Conservation (phyloP, 2,797 vertebrate species). For the Lagorchestes hirsutus region DNA sequence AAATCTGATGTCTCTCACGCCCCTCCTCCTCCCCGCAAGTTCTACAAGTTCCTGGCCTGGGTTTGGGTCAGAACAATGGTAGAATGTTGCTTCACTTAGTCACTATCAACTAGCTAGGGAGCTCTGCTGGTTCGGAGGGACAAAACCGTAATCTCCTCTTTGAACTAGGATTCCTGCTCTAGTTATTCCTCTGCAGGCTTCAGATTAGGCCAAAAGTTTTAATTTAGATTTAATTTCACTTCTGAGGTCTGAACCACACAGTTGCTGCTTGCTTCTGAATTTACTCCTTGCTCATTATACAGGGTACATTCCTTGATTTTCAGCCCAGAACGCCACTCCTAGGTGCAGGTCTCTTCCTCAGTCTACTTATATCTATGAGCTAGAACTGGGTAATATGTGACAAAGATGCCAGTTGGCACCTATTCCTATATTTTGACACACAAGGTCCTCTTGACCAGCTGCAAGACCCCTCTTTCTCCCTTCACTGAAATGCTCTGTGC, state of each 20-base stretch:
- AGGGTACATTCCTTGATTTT: not conserved
- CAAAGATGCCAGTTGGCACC: not conserved
- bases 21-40: fast-evolving
- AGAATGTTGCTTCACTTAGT: not conserved
- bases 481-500: not conserved
- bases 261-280: not conserved
- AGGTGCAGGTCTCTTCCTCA: not conserved
- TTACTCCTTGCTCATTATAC: not conserved
- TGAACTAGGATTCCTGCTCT: not conserved
- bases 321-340: not conserved
- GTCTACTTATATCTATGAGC: not conserved
- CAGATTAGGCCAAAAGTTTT: not conserved
- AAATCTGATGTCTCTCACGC: not conserved
- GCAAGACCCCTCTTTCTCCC: not conserved
- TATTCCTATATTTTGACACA: not conserved
- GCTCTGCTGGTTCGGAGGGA: not conserved
- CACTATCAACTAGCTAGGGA: not conserved
- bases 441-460: not conserved
- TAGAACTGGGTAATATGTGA: not conserved
- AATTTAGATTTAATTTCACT: not conserved
- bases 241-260: not conserved
- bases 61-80: not conserved
- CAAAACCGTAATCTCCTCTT: not conserved
- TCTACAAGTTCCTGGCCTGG: not conserved
- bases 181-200: not conserved